Conservation (phyloP, 2,113 vertebrate genomes). For the Zeus faber region DNA sequence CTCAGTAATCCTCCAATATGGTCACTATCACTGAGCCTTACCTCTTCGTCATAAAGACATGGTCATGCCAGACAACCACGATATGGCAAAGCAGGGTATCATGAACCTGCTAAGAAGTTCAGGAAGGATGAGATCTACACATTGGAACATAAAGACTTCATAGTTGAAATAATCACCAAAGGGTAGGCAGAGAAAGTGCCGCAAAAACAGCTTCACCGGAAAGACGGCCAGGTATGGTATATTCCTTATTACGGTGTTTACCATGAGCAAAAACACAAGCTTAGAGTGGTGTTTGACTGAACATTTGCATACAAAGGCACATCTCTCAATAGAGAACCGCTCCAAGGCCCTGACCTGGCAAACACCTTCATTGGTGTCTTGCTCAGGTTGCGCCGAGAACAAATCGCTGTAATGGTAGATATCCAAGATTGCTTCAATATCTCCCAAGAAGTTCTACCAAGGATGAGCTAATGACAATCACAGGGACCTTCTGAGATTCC, state of each 20-base stretch:
- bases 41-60: neutral
- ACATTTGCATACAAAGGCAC: neutral
- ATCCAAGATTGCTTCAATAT: too few species aligned
- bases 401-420: too few species aligned
- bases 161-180: neutral
- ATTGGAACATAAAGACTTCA: neutral
- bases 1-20: neutral
- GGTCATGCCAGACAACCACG: neutral
- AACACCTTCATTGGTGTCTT: neutral
- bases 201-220: neutral
- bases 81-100: neutral
- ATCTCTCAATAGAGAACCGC: neutral
- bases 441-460: too few species aligned
- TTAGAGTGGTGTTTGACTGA: slow-evolving; percentile 9
- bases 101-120: neutral
- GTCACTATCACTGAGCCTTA: neutral
- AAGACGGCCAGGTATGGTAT: neutral
- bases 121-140: neutral
- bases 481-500: too few species aligned
- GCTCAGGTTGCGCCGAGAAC: neutral
- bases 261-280: neutral
- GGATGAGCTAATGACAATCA: too few species aligned
- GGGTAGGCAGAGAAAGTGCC: neutral
- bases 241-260: neutral
- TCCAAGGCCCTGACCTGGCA: neutral